phyloP scores from a whole-genome alignment of 2,888 invertebrate species.

The Amphiduros pacificus region DNA sequence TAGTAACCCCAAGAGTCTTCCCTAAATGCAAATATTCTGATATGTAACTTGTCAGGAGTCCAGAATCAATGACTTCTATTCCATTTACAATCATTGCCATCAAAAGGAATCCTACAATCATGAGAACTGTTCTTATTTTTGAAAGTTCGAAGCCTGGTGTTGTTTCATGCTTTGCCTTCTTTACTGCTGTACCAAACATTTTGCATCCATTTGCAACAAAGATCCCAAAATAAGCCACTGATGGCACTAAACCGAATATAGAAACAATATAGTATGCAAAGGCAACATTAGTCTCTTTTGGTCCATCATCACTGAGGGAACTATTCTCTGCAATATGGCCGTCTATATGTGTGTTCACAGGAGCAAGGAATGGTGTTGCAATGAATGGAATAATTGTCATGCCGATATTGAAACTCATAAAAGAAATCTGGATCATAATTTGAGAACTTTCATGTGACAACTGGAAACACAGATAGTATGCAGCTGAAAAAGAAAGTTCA shows the following conservation, averaged over 20 bases:
- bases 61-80: slow-evolving; percentile 6
- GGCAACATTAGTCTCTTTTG: not conserved
- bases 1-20: slow-evolving; percentile 4
- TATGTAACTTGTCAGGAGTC: slow-evolving; percentile 9
- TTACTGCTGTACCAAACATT: not conserved
- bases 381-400: slow-evolving; percentile 9
- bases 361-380: slow-evolving; percentile 7
- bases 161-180: not conserved
- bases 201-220: slow-evolving; percentile 1
- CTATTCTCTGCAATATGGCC: not conserved
- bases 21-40: slow-evolving; percentile 3
- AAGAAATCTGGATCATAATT: slow-evolving; percentile 5
- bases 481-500: slow-evolving; percentile 8
- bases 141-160: not conserved
- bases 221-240: not conserved
- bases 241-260: not conserved
- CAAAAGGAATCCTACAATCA: not conserved
- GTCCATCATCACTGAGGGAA: not conserved
- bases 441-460: not conserved
- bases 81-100: slow-evolving; percentile 12
- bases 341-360: not conserved
- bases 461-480: slow-evolving; percentile 6
- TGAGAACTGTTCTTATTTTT: not conserved
- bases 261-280: not conserved
- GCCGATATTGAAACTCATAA: slow-evolving; percentile 9